Evolutionary conservation across 2,888 invertebrate genomes (phyloP).

Genomic region (Cheilosia scutellata): DNA sequence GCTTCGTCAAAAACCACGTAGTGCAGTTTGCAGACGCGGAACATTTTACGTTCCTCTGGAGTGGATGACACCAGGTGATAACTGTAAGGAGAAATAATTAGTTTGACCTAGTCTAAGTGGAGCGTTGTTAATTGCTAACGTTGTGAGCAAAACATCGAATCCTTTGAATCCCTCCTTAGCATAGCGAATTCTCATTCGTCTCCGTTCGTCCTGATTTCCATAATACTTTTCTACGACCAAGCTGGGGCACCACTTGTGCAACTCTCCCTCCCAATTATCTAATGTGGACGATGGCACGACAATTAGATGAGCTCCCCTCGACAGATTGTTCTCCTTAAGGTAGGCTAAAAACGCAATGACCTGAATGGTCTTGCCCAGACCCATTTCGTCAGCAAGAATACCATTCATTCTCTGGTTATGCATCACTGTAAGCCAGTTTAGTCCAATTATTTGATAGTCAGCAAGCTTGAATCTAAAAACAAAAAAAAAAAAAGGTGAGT

Average conservation of each 20-base stretch:
- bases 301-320: constrained; percentile 93
- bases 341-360: constrained; percentile 96
- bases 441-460: constrained; percentile 93
- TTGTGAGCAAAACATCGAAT: constrained; percentile 94
- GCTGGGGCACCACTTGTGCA: constrained; percentile 91
- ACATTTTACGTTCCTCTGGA: constrained; percentile 95
- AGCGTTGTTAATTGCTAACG: constrained; percentile 86
- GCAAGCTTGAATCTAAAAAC: constrained; percentile 89
- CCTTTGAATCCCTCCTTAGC: constrained; percentile 89
- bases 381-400: constrained; percentile 99
- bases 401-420: constrained; percentile 96
- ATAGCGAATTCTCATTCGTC: constrained; percentile 90
- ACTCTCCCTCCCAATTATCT: constrained; percentile 93
- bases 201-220: constrained; percentile 93
- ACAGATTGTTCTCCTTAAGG: constrained; percentile 91
- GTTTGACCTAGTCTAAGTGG: too few relatives aligned
- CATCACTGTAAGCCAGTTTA: constrained; percentile 97
- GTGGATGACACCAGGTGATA: constrained; percentile 87
- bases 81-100: constrained; percentile 72
- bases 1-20: constrained; percentile 99
- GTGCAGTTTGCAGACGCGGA: constrained; percentile 94
- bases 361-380: constrained; percentile 96
- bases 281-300: constrained; percentile 98
- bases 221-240: constrained; percentile 94
- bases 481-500: constrained; percentile 49